Conservation (phyloP, 2,113 vertebrate genomes). For the Boulengeromyrus knoepffleri region DNA sequence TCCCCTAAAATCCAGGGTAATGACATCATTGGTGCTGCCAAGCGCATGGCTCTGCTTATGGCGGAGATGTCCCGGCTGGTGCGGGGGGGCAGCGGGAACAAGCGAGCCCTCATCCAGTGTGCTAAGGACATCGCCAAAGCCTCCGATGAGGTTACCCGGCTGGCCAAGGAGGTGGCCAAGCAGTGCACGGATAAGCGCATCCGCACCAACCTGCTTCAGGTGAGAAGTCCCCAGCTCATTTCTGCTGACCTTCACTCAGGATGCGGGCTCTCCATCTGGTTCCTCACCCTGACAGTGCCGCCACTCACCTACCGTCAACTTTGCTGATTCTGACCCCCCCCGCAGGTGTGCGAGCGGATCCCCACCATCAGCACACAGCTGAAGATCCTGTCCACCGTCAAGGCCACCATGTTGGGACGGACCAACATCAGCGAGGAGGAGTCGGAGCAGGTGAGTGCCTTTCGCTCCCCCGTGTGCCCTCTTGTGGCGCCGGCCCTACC, state of each 20-base stretch:
- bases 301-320: no score
- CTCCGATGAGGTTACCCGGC: slow-evolving; percentile 87
- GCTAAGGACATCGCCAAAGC: slow-evolving; percentile 98
- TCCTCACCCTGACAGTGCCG: neutral
- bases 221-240: neutral
- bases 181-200: slow-evolving; percentile 98
- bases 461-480: neutral
- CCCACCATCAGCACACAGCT: slow-evolving; percentile 97
- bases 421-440: slow-evolving; percentile 98
- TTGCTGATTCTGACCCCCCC: neutral
- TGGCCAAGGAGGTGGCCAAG: slow-evolving; percentile 97
- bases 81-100: slow-evolving; percentile 90
- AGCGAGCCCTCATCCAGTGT: slow-evolving; percentile 93
- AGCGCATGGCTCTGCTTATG: slow-evolving; percentile 97
- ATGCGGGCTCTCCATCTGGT: neutral
- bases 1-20: slow-evolving; percentile 71
- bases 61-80: slow-evolving; percentile 98
- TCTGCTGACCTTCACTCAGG: neutral
- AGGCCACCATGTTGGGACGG: slow-evolving; percentile 96
- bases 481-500: neutral
- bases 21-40: slow-evolving; percentile 95
- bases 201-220: slow-evolving; percentile 87
- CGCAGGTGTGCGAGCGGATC: slow-evolving; percentile 91
- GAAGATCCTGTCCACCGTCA: slow-evolving; percentile 97
- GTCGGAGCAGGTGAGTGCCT: slow-evolving; percentile 80